Percentiles rank a stretch among this genome's conserved stretches.
Evolutionary conservation across 1,140 invertebrate species (phyloP).

Genomic region (Polypedilum vanderplanki): DNA sequence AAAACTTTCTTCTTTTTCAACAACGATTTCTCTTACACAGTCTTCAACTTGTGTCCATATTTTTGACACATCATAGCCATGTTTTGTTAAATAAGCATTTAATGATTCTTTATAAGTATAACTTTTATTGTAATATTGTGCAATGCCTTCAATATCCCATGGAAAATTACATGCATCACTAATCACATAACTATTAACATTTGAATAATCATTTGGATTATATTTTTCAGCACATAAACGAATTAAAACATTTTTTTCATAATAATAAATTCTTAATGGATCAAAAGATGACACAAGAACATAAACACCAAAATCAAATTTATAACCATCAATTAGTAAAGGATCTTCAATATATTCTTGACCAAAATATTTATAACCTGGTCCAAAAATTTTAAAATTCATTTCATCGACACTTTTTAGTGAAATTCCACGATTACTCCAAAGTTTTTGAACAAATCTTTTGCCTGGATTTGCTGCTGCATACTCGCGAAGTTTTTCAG

Average conservation of each 20-base stretch:
- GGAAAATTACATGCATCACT: background rate
- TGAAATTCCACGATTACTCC: slow-evolving; percentile 16
- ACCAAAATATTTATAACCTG: background rate
- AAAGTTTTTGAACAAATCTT: background rate
- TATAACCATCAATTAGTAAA: background rate
- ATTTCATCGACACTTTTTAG: background rate
- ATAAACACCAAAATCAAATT: slow-evolving; percentile 25
- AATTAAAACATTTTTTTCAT: slow-evolving; percentile 8
- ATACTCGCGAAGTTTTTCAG: background rate
- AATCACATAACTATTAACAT: background rate
- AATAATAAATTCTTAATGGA: background rate
- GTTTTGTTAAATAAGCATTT: background rate
- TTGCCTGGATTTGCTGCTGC: background rate
- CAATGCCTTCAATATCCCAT: background rate
- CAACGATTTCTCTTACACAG: slow-evolving; percentile 2
- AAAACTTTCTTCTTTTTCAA: background rate
- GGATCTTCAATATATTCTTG: slow-evolving; percentile 5
- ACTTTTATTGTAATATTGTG: background rate
- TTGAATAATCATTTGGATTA: background rate
- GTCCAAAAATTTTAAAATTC: slow-evolving; percentile 27
- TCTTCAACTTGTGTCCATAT: slow-evolving; percentile 22
- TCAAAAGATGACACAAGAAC: background rate
- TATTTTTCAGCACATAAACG: background rate
- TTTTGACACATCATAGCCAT: background rate
- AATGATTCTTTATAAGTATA: slow-evolving; percentile 16